Evolutionary conservation across 2,113 vertebrate species (phyloP), one percentile per base, ranked within the genome.

Genomic region (Aegotheles bennettii): DNA sequence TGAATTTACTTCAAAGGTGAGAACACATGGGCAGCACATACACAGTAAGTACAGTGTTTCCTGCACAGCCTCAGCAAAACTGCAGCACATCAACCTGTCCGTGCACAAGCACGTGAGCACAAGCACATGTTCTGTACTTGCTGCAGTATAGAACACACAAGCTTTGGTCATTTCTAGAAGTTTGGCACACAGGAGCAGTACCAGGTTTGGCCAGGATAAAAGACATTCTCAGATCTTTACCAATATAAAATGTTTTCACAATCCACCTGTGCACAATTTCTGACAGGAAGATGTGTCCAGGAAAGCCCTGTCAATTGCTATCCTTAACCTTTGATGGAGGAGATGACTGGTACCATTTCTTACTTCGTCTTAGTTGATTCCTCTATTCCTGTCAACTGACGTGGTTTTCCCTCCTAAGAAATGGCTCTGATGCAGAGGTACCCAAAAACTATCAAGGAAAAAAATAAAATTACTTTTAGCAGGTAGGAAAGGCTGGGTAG

Each of bases 81-180:
- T 0, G 2, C 24, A 19, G 48, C 35, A 38, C 1, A 0, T 14
- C 2, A 2, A 54, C 5, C 24, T 16, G 16, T 7, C 36, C 0
- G 0, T 23, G 42, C 64, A 67, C 7, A 42, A 10, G 9, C 0
- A 0, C 35, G 36, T 24, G 43, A 67, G 47, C 47, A 33, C 29
- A 11, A n/a, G n/a, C n/a, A n/a, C n/a, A n/a, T n/a, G n/a, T n/a
- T n/a, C n/a, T n/a, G n/a, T 11, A 25, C 10, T 45, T 45, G 45
- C 26, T 89, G 40, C 54, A 48, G 17, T 11, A 26, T 4, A 11
- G 23, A 63, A 18, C 17, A 18, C 2, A 0, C 11, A n/a, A 1
- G 1, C 28, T 29, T 14, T 18, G 11, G 11, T 54, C 51, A 28
- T 31, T 73, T 53, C 48, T 88, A 36, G 8, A 57, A 31, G 16